Percentiles rank a stretch among this genome's conserved stretches.
Evolutionary conservation across 30 jellyfish, hydroid and myxozoan genomes (phyloP).

Genomic region (Hydractinia echinata): DNA sequence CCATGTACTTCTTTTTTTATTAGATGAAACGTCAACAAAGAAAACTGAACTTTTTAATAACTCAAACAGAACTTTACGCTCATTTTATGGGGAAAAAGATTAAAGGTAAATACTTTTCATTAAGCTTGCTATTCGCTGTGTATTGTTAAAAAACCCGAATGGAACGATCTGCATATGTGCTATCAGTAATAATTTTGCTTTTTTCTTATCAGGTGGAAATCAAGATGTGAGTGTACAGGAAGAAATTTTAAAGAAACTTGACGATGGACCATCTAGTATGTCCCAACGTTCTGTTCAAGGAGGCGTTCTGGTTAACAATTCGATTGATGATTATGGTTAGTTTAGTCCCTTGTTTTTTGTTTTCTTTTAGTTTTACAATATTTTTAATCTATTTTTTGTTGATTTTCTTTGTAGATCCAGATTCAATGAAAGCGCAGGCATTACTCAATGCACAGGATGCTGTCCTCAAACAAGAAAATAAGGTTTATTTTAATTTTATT

Average conservation of each 20-base stretch:
- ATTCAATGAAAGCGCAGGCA: constrained; percentile 95
- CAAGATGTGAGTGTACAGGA: constrained; percentile 70
- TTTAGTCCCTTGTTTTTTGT: neutral
- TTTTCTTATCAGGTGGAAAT: constrained; percentile 42
- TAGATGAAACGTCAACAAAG: constrained; percentile 98
- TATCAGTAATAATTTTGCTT: neutral
- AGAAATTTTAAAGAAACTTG: constrained; percentile 65
- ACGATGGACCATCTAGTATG: constrained; percentile 41
- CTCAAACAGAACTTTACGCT: constrained; percentile 98
- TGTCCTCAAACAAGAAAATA: constrained; percentile 74
- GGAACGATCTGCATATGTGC: neutral
- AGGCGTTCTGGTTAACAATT: constrained; percentile 61
- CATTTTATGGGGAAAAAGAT: constrained; percentile 96
- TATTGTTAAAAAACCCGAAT: too few species aligned
- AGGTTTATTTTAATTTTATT: constrained; percentile 18
- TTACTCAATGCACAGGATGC: constrained; percentile 91
- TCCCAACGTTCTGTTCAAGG: constrained; percentile 58
- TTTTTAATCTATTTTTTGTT: neutral
- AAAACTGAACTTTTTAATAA: constrained; percentile 79
- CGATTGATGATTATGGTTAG: constrained; percentile 90
- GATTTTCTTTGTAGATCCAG: constrained; percentile 64
- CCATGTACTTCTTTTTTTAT: neutral
- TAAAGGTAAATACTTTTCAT: constrained; percentile 39
- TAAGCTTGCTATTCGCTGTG: too few species aligned
- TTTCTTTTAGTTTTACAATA: neutral